phyloP scores from a whole-genome alignment of 2,113 vertebrate genomes.

The Kryptolebias marmoratus region DNA sequence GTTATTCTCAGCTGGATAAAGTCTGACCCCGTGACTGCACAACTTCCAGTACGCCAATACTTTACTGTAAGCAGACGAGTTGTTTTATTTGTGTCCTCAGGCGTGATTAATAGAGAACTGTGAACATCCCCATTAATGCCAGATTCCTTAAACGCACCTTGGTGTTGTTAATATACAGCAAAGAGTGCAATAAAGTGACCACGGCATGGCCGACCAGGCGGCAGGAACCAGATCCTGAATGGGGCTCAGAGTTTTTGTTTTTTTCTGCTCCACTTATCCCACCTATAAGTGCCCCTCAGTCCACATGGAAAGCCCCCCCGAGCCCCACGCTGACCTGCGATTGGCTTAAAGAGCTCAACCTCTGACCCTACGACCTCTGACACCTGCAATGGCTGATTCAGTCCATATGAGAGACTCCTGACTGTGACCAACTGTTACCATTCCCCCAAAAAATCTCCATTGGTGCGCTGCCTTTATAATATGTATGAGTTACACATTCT shows the following conservation, averaged over 20 bases:
- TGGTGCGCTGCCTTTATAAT: too few species aligned
- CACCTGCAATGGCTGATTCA: constrained; percentile 66
- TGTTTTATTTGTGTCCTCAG: neutral
- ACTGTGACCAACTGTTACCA: constrained; percentile 64
- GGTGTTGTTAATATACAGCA: too few species aligned
- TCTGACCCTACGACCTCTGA: constrained; percentile 54
- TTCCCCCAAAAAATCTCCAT: constrained; percentile 33
- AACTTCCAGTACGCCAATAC: neutral
- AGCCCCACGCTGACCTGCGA: constrained; percentile 53
- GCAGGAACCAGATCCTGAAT: constrained; percentile 42
- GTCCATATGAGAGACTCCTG: constrained; percentile 75
- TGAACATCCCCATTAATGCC: neutral
- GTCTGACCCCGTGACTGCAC: neutral
- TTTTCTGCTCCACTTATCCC: constrained; percentile 55
- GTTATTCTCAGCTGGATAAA: neutral
- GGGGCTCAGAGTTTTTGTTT: constrained; percentile 12
- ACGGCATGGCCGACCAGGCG: constrained; percentile 17
- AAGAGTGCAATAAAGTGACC: constrained; percentile 19
- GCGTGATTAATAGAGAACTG: neutral
- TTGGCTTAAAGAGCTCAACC: constrained; percentile 64
- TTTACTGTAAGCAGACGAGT: neutral
- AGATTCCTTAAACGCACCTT: too few species aligned
- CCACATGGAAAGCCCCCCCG: constrained; percentile 61
- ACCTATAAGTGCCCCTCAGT: constrained; percentile 53
- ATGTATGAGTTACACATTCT: neutral